Base-by-base conservation (phyloP, 2,113 vertebrate genomes). In the Riparia riparia region DNA sequence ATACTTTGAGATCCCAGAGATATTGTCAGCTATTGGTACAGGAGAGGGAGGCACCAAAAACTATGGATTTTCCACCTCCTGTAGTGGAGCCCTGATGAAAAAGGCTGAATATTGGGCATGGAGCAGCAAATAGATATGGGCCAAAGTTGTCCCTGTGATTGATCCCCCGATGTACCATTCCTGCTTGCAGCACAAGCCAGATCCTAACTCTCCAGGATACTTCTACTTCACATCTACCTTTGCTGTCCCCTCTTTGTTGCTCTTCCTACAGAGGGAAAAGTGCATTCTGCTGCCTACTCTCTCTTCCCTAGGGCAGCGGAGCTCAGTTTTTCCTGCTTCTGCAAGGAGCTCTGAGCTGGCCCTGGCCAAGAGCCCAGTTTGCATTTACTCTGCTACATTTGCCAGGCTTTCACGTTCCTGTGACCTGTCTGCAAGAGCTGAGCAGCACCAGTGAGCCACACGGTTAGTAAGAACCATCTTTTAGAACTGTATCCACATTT, bases 51-150 rank as follows among this genome's bases (percentile, higher is more conserved):
- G 21, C 19, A 79, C 2, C 13, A 74, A 82, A 89, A 66, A 7
- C 60, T 2, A 0, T 50, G 11, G 44, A 29, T 28, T 65, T 81
- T 42, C 64, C 28, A 42, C 24, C 28, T 78, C 1, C 60, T 37
- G 0, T 29, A 7, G 37, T 17, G 37, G 20, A 82, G 29, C 16
- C 7, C n/a, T 76, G 17, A 32, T 65, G 56, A 51, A 72, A 37
- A 47, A 45, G 8, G 17, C 10, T 61, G 64, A 61, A 29, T 7
- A 6, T 0, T 37, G 22, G 18, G 32, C 0, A 0, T 32, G 32
- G 34, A 86, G n/a, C n/a, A 86, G 45, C 50, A 76, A 31, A 10
- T 28, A 44, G n/a, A 11, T 32, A 22, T 2, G 9, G 37, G 17
- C 57, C 37, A 50, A 47, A 19, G 22, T 17, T 6, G 8, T 82